Percentiles rank a stretch among this genome's conserved stretches.
These are phyloP conservation scores for Scopus umbretta DNA, from an alignment of 2,113 vertebrate species.

Conservation along the genomic window DNA sequence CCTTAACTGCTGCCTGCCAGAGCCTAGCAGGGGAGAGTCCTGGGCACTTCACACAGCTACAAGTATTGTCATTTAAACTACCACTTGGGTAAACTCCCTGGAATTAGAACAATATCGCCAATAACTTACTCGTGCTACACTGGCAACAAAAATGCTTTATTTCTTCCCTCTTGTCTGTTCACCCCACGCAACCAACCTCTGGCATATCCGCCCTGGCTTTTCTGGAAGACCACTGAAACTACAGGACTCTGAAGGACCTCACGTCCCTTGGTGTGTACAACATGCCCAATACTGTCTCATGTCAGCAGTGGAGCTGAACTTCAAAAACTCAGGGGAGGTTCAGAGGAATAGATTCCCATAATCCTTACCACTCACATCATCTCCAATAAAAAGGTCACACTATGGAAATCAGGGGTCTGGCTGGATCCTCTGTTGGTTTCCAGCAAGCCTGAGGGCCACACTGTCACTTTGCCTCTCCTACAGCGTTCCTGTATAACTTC, in stretches of 20 bases:
- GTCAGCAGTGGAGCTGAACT: neutral
- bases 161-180: neutral
- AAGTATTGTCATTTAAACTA: neutral
- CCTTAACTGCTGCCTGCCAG: neutral
- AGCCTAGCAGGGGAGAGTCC: neutral
- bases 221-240: neutral
- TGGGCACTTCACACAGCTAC: rapidly evolving
- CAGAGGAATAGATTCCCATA: neutral
- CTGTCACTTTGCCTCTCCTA: neutral
- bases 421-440: neutral
- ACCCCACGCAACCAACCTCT: rapidly evolving
- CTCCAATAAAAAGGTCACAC: neutral
- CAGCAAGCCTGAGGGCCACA: neutral
- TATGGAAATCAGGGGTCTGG: rapidly evolving
- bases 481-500: neutral
- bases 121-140: neutral
- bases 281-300: too few species aligned
- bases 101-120: neutral
- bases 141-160: neutral
- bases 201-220: neutral
- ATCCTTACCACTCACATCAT: neutral
- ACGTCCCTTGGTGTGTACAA: rapidly evolving
- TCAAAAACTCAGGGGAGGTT: neutral
- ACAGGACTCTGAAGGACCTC: neutral
- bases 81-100: neutral